These are phyloP conservation scores for Lepilemur ruficaudatus DNA, from an alignment of 2,797 vertebrate genomes.

Conservation along the genomic window DNA sequence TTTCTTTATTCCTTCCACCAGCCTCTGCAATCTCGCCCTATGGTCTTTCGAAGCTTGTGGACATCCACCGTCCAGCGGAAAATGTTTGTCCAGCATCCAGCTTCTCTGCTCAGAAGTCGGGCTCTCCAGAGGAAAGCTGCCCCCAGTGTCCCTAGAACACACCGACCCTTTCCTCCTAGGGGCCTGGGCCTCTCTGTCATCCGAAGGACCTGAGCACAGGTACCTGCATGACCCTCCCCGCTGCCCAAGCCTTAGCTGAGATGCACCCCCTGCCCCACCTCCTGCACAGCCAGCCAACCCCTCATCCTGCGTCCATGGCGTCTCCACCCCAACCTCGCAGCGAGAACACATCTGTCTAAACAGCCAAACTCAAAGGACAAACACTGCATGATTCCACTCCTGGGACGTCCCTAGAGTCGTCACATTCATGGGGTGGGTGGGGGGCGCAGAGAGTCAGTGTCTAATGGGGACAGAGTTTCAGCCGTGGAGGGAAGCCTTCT, in stretches of 20 bases:
- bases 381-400: accelerated
- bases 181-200: neutral
- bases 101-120: neutral
- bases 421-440: accelerated
- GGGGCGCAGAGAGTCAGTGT: accelerated
- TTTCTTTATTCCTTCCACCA: neutral
- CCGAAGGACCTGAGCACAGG: neutral
- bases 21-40: neutral
- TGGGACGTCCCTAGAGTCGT: accelerated
- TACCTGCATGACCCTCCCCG: neutral
- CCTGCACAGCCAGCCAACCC: accelerated
- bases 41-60: accelerated
- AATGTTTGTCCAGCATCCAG: accelerated
- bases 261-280: too few relatives aligned
- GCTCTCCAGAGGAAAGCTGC: neutral
- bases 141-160: neutral
- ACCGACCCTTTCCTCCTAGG: neutral
- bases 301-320: accelerated
- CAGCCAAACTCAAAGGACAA: neutral
- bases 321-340: accelerated
- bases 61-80: accelerated
- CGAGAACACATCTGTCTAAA: neutral
- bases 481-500: accelerated
- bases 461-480: neutral
- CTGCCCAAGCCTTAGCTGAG: neutral